Evolutionary conservation across 2,888 invertebrate genomes (phyloP), one percentile per base, ranked within the genome.

Genomic region (Bombylius major): DNA sequence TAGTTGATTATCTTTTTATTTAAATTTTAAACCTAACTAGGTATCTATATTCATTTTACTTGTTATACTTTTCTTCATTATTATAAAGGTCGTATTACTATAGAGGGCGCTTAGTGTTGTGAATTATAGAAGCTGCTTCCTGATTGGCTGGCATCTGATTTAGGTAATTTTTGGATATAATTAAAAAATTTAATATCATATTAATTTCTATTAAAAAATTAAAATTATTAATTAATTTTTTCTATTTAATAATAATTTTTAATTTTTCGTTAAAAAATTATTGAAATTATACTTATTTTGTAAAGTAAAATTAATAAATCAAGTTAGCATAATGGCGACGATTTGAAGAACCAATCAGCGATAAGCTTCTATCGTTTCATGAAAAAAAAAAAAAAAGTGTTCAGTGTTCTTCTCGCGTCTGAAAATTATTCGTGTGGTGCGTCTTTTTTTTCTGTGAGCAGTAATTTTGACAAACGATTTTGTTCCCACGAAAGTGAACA

Each of bases 281-380:
- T 9, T 5, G 6, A 9, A 23, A n/a, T 23, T 33, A 32, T 49
- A 33, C 1, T 33, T 5, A 4, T 12, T 33, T 33, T 49, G 31
- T 23, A 8, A 31, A 13, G 11, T n/a, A 31, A 7, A 52, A 46
- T 33, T 52, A 33, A 46, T 33, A 45, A 46, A 46, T 46, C n/a
- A n/a, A n/a, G 33, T 47, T 51, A 52, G 44, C 51, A 47, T 54
- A 60, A 86, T 86, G 85, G 85, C 85, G 82, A 82, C 78, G 73
- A 71, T 70, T 62, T 70, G 72, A 76, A 77, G 77, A 77, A 78
- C 86, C 86, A 86, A 86, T 86, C 77, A 78, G 79, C 81, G 76
- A 75, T 76, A 76, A 78, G 79, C 79, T 81, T 80, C 77, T 72
- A 77, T 77, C 77, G 77, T 77, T 7, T 8, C 34, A 36, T 36